Conservation (phyloP, 2,888 invertebrate genomes). For the Geotrupes spiniger region DNA sequence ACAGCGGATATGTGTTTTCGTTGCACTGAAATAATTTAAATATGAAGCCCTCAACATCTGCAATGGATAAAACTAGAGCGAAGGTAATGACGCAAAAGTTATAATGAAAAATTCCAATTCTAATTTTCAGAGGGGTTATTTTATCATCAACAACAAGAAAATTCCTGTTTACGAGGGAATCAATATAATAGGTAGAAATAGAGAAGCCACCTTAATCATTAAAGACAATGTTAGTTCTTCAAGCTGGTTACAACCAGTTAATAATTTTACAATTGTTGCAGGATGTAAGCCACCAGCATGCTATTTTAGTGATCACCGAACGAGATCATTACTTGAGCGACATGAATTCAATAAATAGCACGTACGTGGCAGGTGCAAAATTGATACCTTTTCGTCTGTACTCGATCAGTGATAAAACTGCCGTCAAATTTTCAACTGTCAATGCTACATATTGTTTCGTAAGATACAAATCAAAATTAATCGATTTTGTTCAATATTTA, state of each 20-base stretch:
- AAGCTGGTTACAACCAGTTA: neutral
- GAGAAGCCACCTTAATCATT: slow-evolving; percentile 39
- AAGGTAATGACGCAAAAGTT: too few species aligned
- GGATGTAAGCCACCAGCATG: slow-evolving; percentile 46
- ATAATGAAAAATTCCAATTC: too few species aligned
- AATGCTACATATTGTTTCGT: slow-evolving; percentile 22
- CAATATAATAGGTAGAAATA: slow-evolving; percentile 44
- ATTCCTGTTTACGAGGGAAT: slow-evolving; percentile 38
- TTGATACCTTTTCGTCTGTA: slow-evolving; percentile 39
- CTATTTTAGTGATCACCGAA: slow-evolving; percentile 41
- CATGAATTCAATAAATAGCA: slow-evolving; percentile 45
- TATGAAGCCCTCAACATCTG: too few species aligned
- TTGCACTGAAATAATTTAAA: too few species aligned
- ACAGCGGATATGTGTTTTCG: too few species aligned
- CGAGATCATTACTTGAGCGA: slow-evolving; percentile 42
- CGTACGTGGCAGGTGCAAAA: slow-evolving; percentile 32
- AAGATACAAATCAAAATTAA: neutral
- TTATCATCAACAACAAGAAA: slow-evolving; percentile 29
- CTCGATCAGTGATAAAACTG: slow-evolving; percentile 31
- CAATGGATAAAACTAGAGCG: too few species aligned
- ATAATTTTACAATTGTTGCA: slow-evolving; percentile 32
- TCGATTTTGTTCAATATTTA: neutral
- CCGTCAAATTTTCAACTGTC: slow-evolving; percentile 38
- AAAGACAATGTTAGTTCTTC: slow-evolving; percentile 38
- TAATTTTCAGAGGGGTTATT: slow-evolving; percentile 34